Evolutionary conservation across 2,888 invertebrate genomes (phyloP).

Genomic region (Eupithecia pulchellata): DNA sequence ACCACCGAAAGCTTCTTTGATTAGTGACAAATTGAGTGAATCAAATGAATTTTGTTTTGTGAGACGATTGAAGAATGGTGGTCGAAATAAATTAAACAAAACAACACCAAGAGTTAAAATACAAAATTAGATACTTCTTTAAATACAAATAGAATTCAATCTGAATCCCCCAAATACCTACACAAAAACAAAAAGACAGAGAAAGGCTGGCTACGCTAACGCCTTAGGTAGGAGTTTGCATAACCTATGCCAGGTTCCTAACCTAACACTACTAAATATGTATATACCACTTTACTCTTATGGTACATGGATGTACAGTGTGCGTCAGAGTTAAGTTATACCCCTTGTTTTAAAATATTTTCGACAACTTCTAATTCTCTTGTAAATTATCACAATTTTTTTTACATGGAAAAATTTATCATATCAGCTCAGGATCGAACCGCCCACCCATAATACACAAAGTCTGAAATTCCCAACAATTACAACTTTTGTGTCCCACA

Average conservation of each 20-base stretch:
- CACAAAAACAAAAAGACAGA: neutral
- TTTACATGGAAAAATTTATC: too few species aligned
- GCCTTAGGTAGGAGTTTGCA: neutral
- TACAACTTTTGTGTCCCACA: too few species aligned
- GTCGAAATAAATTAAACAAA: slow-evolving; percentile 26
- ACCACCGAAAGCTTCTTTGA: slow-evolving; percentile 39
- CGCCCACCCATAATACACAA: too few species aligned
- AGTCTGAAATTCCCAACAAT: too few species aligned
- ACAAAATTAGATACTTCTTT: neutral
- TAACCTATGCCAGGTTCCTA: neutral
- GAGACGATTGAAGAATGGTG: slow-evolving; percentile 31
- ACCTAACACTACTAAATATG: too few species aligned
- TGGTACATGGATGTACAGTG: too few species aligned
- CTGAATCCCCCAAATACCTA: neutral
- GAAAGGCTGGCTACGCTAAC: neutral
- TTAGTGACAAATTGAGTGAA: slow-evolving; percentile 35
- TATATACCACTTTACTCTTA: too few species aligned
- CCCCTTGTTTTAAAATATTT: too few species aligned
- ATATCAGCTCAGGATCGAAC: too few species aligned
- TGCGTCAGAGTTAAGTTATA: too few species aligned
- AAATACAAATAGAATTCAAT: neutral
- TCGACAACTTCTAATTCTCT: too few species aligned
- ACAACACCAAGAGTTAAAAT: slow-evolving; percentile 16
- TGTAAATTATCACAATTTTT: too few species aligned
- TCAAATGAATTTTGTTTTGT: slow-evolving; percentile 23